phyloP scores from a whole-genome alignment of 1,140 invertebrate species.

The Drosophila nikananu region DNA sequence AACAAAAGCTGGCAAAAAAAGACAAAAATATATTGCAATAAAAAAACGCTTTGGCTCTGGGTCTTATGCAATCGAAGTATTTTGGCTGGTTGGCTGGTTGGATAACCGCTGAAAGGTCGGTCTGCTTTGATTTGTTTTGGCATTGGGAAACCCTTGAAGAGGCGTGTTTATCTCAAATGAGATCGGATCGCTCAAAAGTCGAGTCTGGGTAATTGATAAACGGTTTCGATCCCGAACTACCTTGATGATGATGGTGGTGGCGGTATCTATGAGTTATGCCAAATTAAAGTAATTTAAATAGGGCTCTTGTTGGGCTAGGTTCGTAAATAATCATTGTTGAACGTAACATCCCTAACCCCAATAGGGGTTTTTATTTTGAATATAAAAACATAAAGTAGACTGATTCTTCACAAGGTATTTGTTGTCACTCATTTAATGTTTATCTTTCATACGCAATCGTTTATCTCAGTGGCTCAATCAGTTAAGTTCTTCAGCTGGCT shows the following conservation, averaged over 20 bases:
- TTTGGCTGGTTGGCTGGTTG: conserved; percentile 39
- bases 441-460: conserved; percentile 35
- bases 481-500: conserved; percentile 36
- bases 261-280: neutral
- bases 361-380: neutral
- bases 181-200: conserved; percentile 49
- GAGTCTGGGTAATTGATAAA: conserved; percentile 36
- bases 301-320: neutral
- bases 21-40: conserved; percentile 46
- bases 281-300: neutral
- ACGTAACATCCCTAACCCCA: no score
- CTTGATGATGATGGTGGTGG: neutral
- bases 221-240: neutral
- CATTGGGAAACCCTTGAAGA: conserved; percentile 40
- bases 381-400: neutral
- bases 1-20: conserved; percentile 22
- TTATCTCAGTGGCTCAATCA: conserved; percentile 47
- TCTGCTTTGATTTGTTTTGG: conserved; percentile 29
- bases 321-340: neutral
- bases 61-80: conserved; percentile 65
- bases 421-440: conserved; percentile 10
- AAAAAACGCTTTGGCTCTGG: conserved; percentile 36
- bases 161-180: conserved; percentile 64
- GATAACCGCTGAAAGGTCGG: conserved; percentile 51
- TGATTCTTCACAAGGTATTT: neutral